These are phyloP conservation scores for Chelonoidis abingdonii DNA, from an alignment of 2,113 vertebrate species.

Conservation along the genomic window DNA sequence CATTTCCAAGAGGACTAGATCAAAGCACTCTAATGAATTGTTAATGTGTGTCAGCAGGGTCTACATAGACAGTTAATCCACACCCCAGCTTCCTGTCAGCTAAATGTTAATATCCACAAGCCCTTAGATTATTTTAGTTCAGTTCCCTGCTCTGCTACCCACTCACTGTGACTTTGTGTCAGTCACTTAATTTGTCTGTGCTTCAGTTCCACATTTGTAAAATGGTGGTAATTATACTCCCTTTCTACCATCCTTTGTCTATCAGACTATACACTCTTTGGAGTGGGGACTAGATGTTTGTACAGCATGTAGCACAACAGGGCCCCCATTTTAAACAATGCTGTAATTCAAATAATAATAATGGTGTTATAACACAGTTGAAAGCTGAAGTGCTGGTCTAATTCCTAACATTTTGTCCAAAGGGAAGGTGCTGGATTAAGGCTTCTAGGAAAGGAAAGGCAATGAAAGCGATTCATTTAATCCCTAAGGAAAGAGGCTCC, in stretches of 20 bases:
- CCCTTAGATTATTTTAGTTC: neutral
- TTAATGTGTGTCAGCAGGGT: neutral
- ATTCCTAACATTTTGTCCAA: slow-evolving; percentile 57
- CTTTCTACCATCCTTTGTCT: neutral
- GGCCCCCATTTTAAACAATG: neutral
- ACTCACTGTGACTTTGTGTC: neutral
- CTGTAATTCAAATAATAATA: neutral
- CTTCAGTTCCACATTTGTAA: neutral
- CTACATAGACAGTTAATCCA: neutral
- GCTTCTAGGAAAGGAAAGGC: slow-evolving; percentile 53
- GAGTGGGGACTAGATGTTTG: neutral
- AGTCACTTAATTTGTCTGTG: neutral
- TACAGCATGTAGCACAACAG: neutral
- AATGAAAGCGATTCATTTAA: slow-evolving; percentile 53
- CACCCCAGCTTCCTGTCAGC: neutral
- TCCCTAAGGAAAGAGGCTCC: slow-evolving; percentile 15
- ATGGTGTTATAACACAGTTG: neutral
- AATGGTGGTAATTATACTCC: neutral
- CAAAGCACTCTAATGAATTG: neutral
- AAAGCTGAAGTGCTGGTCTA: slow-evolving; percentile 13
- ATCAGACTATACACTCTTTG: neutral
- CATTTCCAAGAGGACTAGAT: neutral
- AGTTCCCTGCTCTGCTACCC: neutral
- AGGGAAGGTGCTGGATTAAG: slow-evolving; percentile 65
- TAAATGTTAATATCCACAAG: neutral